Evolutionary conservation across 2,888 invertebrate genomes (phyloP).

Genomic region (Lamellibrachia satsuma): DNA sequence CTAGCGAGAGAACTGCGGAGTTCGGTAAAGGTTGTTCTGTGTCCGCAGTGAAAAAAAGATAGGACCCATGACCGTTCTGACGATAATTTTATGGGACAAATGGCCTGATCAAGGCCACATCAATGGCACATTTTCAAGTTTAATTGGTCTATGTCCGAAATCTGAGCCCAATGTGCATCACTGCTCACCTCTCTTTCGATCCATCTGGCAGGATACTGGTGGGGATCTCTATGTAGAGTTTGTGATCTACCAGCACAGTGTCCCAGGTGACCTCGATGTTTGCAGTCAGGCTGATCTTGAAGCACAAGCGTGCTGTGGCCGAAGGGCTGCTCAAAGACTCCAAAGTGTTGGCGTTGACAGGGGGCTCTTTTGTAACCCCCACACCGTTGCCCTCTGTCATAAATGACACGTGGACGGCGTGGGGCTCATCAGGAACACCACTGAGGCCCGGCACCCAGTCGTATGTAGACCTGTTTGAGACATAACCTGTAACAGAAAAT

Average conservation of each 20-base stretch:
- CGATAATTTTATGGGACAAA: no score
- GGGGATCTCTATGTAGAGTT: slow-evolving; percentile 89
- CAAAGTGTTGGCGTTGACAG: slow-evolving; percentile 65
- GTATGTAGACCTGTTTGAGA: slow-evolving; percentile 69
- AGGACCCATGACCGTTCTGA: no score
- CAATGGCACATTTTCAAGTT: no score
- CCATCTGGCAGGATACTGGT: slow-evolving; percentile 86
- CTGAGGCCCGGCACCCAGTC: slow-evolving; percentile 99
- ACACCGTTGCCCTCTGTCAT: slow-evolving; percentile 78
- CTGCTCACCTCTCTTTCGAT: slow-evolving; percentile 82
- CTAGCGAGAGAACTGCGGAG: no score
- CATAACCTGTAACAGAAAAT: slow-evolving; percentile 22
- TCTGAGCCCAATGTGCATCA: slow-evolving; percentile 29
- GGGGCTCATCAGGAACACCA: slow-evolving; percentile 99
- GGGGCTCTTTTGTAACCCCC: slow-evolving; percentile 77
- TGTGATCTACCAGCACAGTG: slow-evolving; percentile 78
- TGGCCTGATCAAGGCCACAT: no score
- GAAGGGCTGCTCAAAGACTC: slow-evolving; percentile 45
- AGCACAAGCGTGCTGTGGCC: slow-evolving; percentile 57
- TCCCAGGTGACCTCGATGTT: slow-evolving; percentile 81
- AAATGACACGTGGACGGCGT: slow-evolving; percentile 72
- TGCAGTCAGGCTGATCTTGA: slow-evolving; percentile 41
- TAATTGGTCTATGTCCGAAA: background rate
- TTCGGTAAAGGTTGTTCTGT: no score
- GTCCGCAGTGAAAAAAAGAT: no score